phyloP scores from a whole-genome alignment of 1,140 invertebrate species.

The Heliconius melpomene region DNA sequence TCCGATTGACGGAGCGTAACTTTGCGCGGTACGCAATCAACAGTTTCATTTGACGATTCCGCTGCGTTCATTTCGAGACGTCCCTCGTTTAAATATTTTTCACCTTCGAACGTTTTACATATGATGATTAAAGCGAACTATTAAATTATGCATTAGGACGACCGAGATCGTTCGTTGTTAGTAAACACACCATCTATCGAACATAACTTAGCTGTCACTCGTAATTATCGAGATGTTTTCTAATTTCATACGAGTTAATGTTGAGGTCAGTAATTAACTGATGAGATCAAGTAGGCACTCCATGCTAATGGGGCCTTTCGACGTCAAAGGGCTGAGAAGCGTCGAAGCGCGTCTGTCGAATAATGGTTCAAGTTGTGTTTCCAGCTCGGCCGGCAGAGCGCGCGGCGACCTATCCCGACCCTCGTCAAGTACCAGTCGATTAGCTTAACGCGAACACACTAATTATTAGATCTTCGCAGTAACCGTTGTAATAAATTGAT shows the following conservation, averaged over 20 bases:
- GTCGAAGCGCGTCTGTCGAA: slow-evolving; percentile 74
- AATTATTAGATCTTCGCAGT: slow-evolving; percentile 55
- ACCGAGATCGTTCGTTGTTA: slow-evolving; percentile 15
- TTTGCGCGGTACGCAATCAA: slow-evolving; percentile 73
- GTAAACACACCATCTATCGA: slow-evolving; percentile 40
- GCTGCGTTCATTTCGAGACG: slow-evolving; percentile 69
- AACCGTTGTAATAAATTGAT: slow-evolving; percentile 31
- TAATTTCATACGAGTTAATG: slow-evolving; percentile 55
- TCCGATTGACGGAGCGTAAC: slow-evolving; percentile 75
- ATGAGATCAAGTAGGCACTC: slow-evolving; percentile 71
- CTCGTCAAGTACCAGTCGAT: slow-evolving; percentile 75
- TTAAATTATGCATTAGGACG: slow-evolving; percentile 33
- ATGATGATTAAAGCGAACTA: slow-evolving; percentile 68
- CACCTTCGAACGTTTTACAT: slow-evolving; percentile 52
- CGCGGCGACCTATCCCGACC: slow-evolving; percentile 66
- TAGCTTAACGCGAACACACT: slow-evolving; percentile 69
- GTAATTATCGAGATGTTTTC: slow-evolving; percentile 29
- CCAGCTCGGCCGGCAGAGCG: slow-evolving; percentile 32
- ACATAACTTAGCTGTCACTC: slow-evolving; percentile 20
- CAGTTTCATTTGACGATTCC: slow-evolving; percentile 75
- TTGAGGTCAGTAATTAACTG: slow-evolving; percentile 73
- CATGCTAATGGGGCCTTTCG: slow-evolving; percentile 74
- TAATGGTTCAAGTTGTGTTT: slow-evolving; percentile 66
- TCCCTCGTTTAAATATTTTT: slow-evolving; percentile 73
- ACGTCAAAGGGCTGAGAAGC: slow-evolving; percentile 75